Evolutionary conservation across 1,140 invertebrate species (phyloP).

Genomic region (Leguminivora glycinivorella): DNA sequence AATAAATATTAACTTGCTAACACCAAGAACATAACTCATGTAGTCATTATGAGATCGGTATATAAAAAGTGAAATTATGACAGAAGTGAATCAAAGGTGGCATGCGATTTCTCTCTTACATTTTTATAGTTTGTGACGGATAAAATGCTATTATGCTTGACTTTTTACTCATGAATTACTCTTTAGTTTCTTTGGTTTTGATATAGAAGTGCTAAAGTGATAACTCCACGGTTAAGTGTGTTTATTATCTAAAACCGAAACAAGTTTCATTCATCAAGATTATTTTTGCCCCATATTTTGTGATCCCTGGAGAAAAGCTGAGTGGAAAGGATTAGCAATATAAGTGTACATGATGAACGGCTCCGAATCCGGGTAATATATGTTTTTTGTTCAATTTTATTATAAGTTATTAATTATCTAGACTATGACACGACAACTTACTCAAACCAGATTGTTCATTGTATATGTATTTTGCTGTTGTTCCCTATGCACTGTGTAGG

Average conservation of each 20-base stretch:
- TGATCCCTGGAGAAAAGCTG: constrained; percentile 20
- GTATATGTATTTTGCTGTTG: not conserved
- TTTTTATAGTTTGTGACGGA: constrained; percentile 76
- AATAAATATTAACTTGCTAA: not conserved
- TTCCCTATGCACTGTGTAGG: not conserved
- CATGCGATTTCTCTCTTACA: constrained; percentile 74
- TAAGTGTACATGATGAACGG: constrained; percentile 82
- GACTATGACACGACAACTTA: constrained; percentile 10
- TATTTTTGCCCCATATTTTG: constrained; percentile 20
- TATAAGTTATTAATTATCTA: constrained; percentile 3
- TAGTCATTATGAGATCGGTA: constrained; percentile 42
- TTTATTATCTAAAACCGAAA: constrained; percentile 35
- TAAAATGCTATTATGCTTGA: constrained; percentile 66
- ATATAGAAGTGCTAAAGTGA: constrained; percentile 61
- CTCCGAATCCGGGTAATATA: constrained; percentile 87
- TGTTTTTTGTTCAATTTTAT: constrained; percentile 34
- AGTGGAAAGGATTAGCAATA: constrained; percentile 10
- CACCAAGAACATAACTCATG: constrained; percentile 30
- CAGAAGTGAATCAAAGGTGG: constrained; percentile 69
- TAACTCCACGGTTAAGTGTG: constrained; percentile 51
- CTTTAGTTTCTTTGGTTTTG: constrained; percentile 63
- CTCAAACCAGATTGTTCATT: not conserved
- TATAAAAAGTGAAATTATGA: constrained; percentile 71
- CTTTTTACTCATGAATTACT: constrained; percentile 59
- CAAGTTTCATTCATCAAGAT: constrained; percentile 52